Evolutionary conservation across 2,888 invertebrate genomes (phyloP).

Genomic region (Charanyca ferruginea): DNA sequence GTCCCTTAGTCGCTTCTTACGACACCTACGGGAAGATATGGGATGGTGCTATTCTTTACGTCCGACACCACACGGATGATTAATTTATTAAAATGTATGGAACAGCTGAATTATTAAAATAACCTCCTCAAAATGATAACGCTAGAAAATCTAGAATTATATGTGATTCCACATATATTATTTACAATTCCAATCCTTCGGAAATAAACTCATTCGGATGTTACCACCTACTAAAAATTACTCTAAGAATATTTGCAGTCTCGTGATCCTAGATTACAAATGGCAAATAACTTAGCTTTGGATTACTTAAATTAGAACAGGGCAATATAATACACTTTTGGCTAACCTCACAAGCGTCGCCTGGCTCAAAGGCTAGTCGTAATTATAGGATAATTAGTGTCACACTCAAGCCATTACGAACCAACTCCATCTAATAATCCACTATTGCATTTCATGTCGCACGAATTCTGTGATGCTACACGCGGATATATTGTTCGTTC

Average conservation of each 20-base stretch:
- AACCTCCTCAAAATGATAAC: too few species aligned
- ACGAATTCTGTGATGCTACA: not conserved
- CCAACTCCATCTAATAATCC: conserved; percentile 27
- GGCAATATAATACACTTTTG: conserved; percentile 37
- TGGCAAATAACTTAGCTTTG: conserved; percentile 17
- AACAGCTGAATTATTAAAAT: too few species aligned
- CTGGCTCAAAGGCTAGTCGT: conserved; percentile 41
- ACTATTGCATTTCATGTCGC: conserved; percentile 20
- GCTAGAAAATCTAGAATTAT: too few species aligned
- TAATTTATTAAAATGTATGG: too few species aligned
- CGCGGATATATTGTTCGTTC: not conserved
- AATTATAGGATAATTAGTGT: conserved; percentile 45
- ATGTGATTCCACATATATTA: too few species aligned
- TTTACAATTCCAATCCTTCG: too few species aligned
- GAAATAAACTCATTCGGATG: not conserved
- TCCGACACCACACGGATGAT: too few species aligned
- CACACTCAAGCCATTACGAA: conserved; percentile 22
- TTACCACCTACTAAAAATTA: conserved; percentile 11
- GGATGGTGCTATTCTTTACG: too few species aligned
- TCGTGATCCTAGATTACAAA: conserved; percentile 39
- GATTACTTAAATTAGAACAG: conserved; percentile 38
- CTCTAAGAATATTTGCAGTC: conserved; percentile 29
- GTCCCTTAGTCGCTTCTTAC: too few species aligned
- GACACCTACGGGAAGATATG: too few species aligned
- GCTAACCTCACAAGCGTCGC: conserved; percentile 37